These are phyloP conservation scores for Hymenopus coronatus DNA, from an alignment of 2,888 invertebrate species.

Conservation along the genomic window DNA sequence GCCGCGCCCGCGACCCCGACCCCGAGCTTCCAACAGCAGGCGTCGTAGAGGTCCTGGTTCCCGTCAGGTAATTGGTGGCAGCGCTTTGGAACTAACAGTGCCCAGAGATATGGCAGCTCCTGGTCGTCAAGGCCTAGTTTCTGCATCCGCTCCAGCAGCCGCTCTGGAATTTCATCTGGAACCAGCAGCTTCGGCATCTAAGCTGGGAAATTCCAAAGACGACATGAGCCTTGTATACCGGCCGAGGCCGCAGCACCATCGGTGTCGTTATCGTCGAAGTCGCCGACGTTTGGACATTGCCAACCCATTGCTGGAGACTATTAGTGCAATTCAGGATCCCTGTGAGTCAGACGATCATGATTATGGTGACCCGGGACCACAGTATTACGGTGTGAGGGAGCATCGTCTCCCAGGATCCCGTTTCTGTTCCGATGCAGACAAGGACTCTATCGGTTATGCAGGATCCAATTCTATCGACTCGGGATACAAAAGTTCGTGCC, in stretches of 20 bases:
- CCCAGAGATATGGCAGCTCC: slow-evolving; percentile 22
- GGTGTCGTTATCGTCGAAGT: slow-evolving; percentile 31
- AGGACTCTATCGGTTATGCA: slow-evolving; percentile 42
- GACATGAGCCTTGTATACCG: slow-evolving; percentile 33
- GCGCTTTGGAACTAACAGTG: slow-evolving; percentile 26
- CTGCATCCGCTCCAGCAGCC: slow-evolving; percentile 23
- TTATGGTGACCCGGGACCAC: slow-evolving; percentile 11
- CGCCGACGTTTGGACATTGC: slow-evolving; percentile 32
- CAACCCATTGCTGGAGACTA: slow-evolving; percentile 44
- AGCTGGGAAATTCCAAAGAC: slow-evolving; percentile 33
- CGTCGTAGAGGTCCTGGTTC: slow-evolving; percentile 12
- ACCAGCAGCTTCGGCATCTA: slow-evolving; percentile 8
- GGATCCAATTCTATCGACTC: slow-evolving; percentile 44
- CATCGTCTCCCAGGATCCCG: slow-evolving; percentile 21
- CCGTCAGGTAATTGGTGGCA: slow-evolving; percentile 29
- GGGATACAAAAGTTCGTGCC: slow-evolving; percentile 44
- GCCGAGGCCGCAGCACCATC: slow-evolving; percentile 30
- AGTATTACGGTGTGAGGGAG: slow-evolving; percentile 24
- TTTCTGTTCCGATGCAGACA: slow-evolving; percentile 37
- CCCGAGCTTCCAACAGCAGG: neutral
- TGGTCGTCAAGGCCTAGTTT: neutral
- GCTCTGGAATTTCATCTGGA: slow-evolving; percentile 25
- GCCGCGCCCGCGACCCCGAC: slow-evolving; percentile 12
- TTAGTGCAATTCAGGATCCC: slow-evolving; percentile 40
- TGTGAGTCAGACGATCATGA: slow-evolving; percentile 39